Percentiles rank a stretch among this genome's conserved stretches.
These are phyloP conservation scores for Pseudomugil gertrudae DNA, from an alignment of 2,797 vertebrate genomes.

Conservation along the genomic window DNA sequence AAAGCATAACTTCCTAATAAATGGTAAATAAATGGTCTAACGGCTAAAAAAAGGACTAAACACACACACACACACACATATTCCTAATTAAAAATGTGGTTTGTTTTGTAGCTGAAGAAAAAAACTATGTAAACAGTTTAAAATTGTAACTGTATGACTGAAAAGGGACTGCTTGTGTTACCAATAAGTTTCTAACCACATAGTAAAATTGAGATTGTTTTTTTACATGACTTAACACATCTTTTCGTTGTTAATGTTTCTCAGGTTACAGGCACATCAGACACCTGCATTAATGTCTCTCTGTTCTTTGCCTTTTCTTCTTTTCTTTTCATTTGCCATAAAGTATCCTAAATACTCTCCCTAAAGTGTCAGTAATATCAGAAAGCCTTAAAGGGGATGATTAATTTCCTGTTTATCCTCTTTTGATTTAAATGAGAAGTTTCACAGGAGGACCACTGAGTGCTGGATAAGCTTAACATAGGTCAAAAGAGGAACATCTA, in stretches of 20 bases:
- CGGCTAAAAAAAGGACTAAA: conserved; percentile 26
- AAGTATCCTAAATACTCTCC: conserved; percentile 39
- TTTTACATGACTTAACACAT: conserved; percentile 52
- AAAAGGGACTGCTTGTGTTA: conserved; percentile 39
- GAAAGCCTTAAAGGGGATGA: not conserved
- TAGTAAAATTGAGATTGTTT: conserved; percentile 61
- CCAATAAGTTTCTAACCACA: conserved; percentile 64
- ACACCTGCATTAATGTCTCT: conserved; percentile 39
- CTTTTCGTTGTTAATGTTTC: conserved; percentile 66
- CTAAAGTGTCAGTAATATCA: conserved; percentile 10
- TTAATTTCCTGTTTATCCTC: conserved; percentile 4
- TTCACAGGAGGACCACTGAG: conserved; percentile 31
- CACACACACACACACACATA: conserved; percentile 27
- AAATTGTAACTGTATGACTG: conserved; percentile 39
- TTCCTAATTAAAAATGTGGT: conserved; percentile 26
- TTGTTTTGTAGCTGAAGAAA: conserved; percentile 29
- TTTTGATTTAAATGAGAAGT: conserved; percentile 6
- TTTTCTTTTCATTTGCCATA: conserved; percentile 36
- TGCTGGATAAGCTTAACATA: conserved; percentile 29
- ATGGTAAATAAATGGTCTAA: conserved; percentile 42
- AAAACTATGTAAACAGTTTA: conserved; percentile 35
- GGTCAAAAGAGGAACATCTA: conserved; percentile 77
- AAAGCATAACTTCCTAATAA: conserved; percentile 57
- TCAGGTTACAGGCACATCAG: conserved; percentile 49
- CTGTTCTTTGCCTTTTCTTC: conserved; percentile 29